Evolutionary conservation across 2,113 vertebrate species (phyloP), one percentile per base, ranked within the genome.

Genomic region (Tapirus terrestris): DNA sequence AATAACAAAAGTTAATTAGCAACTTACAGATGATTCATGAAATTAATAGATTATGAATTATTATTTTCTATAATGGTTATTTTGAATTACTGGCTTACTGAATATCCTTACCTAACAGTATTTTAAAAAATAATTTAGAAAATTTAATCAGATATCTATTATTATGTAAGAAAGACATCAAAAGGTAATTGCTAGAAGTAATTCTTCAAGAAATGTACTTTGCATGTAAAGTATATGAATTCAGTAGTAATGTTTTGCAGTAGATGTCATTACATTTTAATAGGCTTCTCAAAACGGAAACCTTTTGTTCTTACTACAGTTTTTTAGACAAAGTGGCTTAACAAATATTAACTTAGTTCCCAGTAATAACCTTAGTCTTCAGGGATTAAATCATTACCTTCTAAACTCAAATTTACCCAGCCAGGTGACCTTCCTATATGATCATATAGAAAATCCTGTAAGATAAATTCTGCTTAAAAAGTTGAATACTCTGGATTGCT

Each of bases 1-100:
- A 85, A 43, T 84, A 90, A 89, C 92, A 94, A 82, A 96, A 88
- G 53, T 91, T 95, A 98, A 91, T 67, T n/a, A 95, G 68, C 20
- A 92, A 97, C 17, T 84, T 97, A 93, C 1, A 97, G n/a, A 21
- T 76, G 36, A 83, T 87, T 96, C 31, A 53, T 58, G 39, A 96
- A 94, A 95, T 93, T 81, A 77, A 89, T 3, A 87, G 8, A 87
- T 91, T 90, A 92, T 58, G 91, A 60, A 91, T 23, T 92, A 72
- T 70, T 96, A 90, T 3, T 91, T 96, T 92, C 29, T 89, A 20
- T 29, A 94, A 60, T 77, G 27, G 18, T 81, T 96, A 95, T 68
- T 93, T 72, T 96, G 23, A 92, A 81, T 93, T 94, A 97, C 0
- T 77, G 45, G 27, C 53, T 95, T 87, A 68, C 45, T 84, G 21